These are phyloP conservation scores for Neodon shergylaensis DNA, from an alignment of 2,113 vertebrate species.

Conservation along the genomic window DNA sequence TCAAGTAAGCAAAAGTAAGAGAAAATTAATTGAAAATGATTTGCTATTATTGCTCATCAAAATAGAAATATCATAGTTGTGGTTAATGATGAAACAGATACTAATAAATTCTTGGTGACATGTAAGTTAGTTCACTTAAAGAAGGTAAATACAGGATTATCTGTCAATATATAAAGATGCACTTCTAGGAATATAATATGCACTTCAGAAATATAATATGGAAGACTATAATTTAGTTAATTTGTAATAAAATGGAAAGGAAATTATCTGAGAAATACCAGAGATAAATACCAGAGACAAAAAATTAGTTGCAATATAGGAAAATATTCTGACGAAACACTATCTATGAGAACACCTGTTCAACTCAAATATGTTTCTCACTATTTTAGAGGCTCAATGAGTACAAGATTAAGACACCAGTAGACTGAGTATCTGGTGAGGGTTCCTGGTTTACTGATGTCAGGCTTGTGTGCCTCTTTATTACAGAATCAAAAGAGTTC, in stretches of 20 bases:
- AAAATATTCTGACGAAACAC: not conserved
- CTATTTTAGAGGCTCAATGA: not conserved
- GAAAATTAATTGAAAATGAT: not conserved
- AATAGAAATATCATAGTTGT: not conserved
- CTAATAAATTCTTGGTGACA: not conserved
- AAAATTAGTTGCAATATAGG: not conserved
- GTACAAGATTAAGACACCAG: not conserved
- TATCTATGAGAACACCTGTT: not conserved
- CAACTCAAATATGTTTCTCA: not conserved
- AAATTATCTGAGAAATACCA: not conserved
- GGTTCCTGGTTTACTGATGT: accelerated
- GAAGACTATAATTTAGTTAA: not conserved
- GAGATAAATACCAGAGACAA: not conserved
- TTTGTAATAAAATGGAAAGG: not conserved
- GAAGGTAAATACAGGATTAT: not conserved
- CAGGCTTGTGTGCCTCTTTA: too few species aligned
- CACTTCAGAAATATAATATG: not conserved
- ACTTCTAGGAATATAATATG: not conserved
- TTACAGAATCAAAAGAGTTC: not conserved
- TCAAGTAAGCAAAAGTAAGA: not conserved
- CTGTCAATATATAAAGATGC: not conserved
- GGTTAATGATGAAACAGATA: not conserved
- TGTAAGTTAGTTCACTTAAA: not conserved
- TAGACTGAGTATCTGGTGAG: not conserved
- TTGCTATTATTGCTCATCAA: not conserved